Base-by-base conservation (phyloP, 2,797 vertebrate species). In the Acanthiza pusilla region DNA sequence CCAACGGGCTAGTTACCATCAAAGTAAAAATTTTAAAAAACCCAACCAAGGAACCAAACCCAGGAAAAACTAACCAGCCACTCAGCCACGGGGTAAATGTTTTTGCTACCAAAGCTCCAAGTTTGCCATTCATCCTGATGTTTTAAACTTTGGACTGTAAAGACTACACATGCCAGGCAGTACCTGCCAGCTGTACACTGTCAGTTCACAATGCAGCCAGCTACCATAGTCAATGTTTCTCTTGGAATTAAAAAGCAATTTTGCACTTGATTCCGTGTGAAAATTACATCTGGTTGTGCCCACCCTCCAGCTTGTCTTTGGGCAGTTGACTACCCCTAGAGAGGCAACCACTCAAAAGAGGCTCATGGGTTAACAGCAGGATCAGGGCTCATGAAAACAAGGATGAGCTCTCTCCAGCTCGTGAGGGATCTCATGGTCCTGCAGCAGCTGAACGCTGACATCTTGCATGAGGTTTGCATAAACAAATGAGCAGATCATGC, bases 1-100 rank as follows among this genome's bases (percentile, higher is more conserved):
- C 38, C 20, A 29, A 7, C 0, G 0, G 9, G 17, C 23, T 57
- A 12, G 4, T 36, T 47, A 40, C 0, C 4, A 30, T 42, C 20
- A 2, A 20, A 53, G 20, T 7, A 23, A 45, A 29, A 17, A 53
- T 15, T 15, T 15, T 11, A 27, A 70, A 50, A 26, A n/a, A 11
- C 8, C 3, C 11, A 26, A 42, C 3, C 32, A n/a, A 23, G 11
- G 16, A 29, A 66, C 2, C 10, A 22, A 70, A 6, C 3, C 2
- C 8, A 51, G 43, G 22, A 34, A 68, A 83, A 81, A 29, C 1
- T 1, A 1, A 58, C 38, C 20, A 61, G n/a, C 40, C 20, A 8
- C 30, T 45, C 27, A 70, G 21, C 11, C 23, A 47, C 2, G 0
- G 25, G 14, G 26, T 47, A 75, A 85, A 75, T n/a, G 29, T 48